Conservation (phyloP, 2,888 invertebrate species). For the Tuberolachnus salignus region DNA sequence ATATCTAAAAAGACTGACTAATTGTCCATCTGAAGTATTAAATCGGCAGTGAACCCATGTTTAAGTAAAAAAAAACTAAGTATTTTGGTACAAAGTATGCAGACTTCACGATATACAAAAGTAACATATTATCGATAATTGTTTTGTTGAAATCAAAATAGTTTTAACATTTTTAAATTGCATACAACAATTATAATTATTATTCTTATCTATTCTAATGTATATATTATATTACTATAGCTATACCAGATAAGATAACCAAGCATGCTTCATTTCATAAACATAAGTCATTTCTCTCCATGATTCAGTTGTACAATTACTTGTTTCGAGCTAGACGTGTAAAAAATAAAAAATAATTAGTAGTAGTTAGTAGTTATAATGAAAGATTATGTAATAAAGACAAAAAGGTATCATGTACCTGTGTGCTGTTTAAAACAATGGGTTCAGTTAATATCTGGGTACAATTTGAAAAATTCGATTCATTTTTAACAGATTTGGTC, state of each 20-base stretch:
- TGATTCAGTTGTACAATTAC: background rate
- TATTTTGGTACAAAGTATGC: too few species aligned
- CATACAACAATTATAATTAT: too few species aligned
- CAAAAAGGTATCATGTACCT: background rate
- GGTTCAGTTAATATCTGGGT: background rate
- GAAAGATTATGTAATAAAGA: background rate
- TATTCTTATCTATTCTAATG: too few species aligned
- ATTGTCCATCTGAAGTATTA: too few species aligned
- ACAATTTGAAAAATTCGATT: background rate
- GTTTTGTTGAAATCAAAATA: too few species aligned
- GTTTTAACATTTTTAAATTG: too few species aligned
- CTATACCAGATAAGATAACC: background rate
- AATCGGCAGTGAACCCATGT: too few species aligned
- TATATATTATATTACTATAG: background rate
- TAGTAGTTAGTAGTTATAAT: background rate
- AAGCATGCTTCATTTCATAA: constrained; percentile 10
- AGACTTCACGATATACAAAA: too few species aligned
- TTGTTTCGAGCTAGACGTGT: background rate
- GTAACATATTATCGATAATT: too few species aligned
- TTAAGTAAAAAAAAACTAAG: too few species aligned
- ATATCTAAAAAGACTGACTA: too few species aligned
- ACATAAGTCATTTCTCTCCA: constrained; percentile 21
- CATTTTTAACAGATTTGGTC: background rate
- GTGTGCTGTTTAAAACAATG: background rate
- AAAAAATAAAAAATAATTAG: background rate